These are phyloP conservation scores for Nyctibius grandis DNA, from an alignment of 2,797 vertebrate genomes.

Conservation along the genomic window DNA sequence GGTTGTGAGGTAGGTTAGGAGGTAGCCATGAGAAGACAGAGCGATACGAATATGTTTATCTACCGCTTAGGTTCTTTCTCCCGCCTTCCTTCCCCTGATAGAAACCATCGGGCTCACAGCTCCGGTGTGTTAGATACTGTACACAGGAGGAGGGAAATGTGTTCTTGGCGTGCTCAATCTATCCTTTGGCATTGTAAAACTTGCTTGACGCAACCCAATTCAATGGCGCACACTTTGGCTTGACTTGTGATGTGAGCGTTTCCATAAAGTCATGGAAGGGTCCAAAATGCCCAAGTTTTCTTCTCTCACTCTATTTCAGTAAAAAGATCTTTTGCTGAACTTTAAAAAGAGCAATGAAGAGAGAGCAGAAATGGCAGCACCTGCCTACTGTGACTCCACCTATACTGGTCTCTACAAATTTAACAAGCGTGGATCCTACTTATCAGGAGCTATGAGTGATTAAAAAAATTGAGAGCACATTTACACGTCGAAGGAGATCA, in stretches of 20 bases:
- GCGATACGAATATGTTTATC: rapidly evolving
- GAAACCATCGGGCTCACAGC: rapidly evolving
- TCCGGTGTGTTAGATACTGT: background rate
- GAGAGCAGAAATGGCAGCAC: background rate
- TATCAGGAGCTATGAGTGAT: background rate
- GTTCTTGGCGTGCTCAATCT: background rate
- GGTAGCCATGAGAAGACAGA: rapidly evolving
- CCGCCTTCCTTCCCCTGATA: background rate
- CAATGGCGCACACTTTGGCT: background rate
- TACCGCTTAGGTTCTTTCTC: background rate
- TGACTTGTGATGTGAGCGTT: background rate
- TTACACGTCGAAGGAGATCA: background rate
- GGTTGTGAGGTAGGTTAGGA: background rate
- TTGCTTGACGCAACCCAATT: background rate
- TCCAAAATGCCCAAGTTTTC: background rate
- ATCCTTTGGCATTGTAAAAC: background rate
- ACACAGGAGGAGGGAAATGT: rapidly evolving
- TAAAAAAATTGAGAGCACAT: background rate
- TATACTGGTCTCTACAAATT: background rate
- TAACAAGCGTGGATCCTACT: background rate
- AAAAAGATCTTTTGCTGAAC: background rate
- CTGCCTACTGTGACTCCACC: background rate
- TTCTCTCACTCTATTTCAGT: background rate
- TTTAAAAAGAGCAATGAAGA: background rate
- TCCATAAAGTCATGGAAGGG: background rate